Percentiles rank a stretch among this genome's conserved stretches.
Evolutionary conservation across 1,140 invertebrate genomes (phyloP).

Genomic region (Penaeus vannamei): DNA sequence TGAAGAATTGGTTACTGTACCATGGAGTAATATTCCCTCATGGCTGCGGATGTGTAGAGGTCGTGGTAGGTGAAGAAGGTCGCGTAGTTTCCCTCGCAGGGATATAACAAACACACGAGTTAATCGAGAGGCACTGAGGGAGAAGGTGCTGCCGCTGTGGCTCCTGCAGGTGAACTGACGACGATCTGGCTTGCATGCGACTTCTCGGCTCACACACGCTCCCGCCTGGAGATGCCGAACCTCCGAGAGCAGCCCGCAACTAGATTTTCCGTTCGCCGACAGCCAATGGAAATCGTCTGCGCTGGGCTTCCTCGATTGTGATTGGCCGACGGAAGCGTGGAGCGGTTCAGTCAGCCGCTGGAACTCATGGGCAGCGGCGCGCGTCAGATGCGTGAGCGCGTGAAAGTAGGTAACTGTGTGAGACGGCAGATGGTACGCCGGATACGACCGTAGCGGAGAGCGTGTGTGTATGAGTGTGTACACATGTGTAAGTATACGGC

Average conservation of each 20-base stretch:
- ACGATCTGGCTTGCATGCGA: neutral
- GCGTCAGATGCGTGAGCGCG: slow-evolving; percentile 45
- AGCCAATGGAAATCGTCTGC: too few species aligned
- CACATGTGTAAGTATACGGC: neutral
- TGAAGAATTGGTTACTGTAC: slow-evolving; percentile 34
- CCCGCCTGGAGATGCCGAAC: neutral
- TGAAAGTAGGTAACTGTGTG: slow-evolving; percentile 59
- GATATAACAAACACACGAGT: too few species aligned
- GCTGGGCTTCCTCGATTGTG: too few species aligned
- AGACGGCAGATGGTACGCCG: slow-evolving; percentile 49
- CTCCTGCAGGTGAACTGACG: slow-evolving; percentile 36
- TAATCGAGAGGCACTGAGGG: too few species aligned
- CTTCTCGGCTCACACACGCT: slow-evolving; percentile 29
- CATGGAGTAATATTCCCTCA: slow-evolving; percentile 58
- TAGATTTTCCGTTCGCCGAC: too few species aligned
- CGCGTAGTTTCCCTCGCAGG: too few species aligned
- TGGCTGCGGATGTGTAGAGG: slow-evolving; percentile 8
- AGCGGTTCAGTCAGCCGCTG: neutral
- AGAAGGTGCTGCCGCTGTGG: slow-evolving; percentile 1
- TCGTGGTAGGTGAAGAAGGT: slow-evolving; percentile 12
- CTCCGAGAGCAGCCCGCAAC: neutral
- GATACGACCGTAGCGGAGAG: slow-evolving; percentile 24
- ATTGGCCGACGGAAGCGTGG: too few species aligned
- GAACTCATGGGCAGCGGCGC: neutral
- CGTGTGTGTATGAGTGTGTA: slow-evolving; percentile 2